Percentiles rank a stretch among this genome's conserved stretches.
Conservation (phyloP, 2,888 invertebrate genomes). For the Notodonta dromedarius region DNA sequence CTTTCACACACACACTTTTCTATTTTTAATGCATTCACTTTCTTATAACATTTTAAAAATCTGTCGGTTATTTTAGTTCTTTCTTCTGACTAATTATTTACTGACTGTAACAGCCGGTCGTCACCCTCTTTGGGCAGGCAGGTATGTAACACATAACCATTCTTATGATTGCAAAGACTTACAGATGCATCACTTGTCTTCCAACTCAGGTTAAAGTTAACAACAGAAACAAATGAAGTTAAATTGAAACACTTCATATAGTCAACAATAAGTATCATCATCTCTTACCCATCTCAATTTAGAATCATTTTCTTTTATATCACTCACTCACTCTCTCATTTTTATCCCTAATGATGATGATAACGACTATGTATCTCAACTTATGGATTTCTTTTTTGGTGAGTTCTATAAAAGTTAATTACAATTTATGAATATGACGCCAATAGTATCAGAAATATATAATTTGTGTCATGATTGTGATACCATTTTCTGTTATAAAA, state of each 20-base stretch:
- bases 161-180: background rate
- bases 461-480: background rate
- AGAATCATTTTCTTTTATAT: background rate
- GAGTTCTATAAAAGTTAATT: background rate
- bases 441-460: background rate
- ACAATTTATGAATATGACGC: too few relatives aligned
- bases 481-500: slow-evolving; percentile 27
- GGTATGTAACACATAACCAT: slow-evolving; percentile 37
- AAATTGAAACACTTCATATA: too few relatives aligned
- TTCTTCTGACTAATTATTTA: slow-evolving; percentile 33
- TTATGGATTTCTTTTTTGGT: background rate
- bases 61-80: slow-evolving; percentile 58
- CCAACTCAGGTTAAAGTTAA: too few relatives aligned
- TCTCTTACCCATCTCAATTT: background rate
- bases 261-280: too few relatives aligned
- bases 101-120: slow-evolving; percentile 46
- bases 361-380: background rate
- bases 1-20: slow-evolving; percentile 59
- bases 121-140: slow-evolving; percentile 40
- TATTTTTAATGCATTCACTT: slow-evolving; percentile 64
- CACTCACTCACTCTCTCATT: background rate
- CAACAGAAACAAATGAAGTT: too few relatives aligned
- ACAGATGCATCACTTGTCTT: too few relatives aligned
- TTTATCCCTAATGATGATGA: background rate
- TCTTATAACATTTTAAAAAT: slow-evolving; percentile 66